Base-by-base conservation (phyloP, 2,888 invertebrate species). In the Dryobotodes eremita region DNA sequence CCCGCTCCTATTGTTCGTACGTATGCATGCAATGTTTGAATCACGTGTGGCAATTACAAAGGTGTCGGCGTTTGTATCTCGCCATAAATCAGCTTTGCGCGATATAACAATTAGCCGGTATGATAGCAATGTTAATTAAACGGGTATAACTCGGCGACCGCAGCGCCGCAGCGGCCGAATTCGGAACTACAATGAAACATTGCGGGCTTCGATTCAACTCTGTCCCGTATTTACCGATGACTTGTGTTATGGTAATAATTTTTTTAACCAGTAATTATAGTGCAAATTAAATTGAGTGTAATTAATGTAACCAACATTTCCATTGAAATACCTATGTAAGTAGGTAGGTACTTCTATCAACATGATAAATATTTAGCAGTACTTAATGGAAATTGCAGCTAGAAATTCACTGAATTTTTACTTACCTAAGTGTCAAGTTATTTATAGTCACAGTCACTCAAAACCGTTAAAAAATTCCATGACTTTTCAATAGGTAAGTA, bases 101-200 rank as follows among this genome's bases (percentile, higher is more conserved):
- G 96, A 97, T 97, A 96, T 96, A 97, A 97, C 97, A 97, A 97
- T 97, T 97, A 97, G 97, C 94, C 92, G 96, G 96, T 95, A 97
- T 96, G 96, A 95, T 95, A 95, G 95, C 95, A 96, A 96, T 97
- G 96, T 97, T 97, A 97, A 97, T 97, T 97, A 97, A 97, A 97
- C 94, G 94, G 91, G 93, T 93, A 94, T 95, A 94, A 94, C 94
- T 90, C 91, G 90, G 87, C 91, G 91, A 92, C 89, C 87, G 89
- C 90, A 93, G 93, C 93, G 94, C 93, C 88, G 79, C 87, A 79
- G 90, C 83, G 93, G 90, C 89, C 82, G 81, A 86, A 91, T 90
- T 86, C 66, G 78, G 93, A 89, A 94, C 93, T 93, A 92, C 75
- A 75, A 81, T 82, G 72, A 71, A 76, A 77, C 82, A 77, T 70